Evolutionary conservation across 2,888 invertebrate genomes (phyloP).

Genomic region (Dryobotodes eremita): DNA sequence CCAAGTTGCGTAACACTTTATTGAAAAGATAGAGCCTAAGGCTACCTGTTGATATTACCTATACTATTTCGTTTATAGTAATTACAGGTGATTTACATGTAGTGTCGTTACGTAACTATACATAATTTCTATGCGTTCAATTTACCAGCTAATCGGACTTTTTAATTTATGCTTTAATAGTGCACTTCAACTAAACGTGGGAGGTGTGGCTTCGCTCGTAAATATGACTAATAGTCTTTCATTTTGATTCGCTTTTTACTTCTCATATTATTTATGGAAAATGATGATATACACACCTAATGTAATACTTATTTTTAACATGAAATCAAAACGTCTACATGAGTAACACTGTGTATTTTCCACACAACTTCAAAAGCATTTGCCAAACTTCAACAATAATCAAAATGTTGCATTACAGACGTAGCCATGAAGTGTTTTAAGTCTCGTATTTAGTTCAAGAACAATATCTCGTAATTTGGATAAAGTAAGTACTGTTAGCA

Average conservation of each 20-base stretch:
- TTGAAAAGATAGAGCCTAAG: constrained; percentile 66
- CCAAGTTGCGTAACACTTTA: constrained; percentile 60
- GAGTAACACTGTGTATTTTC: constrained; percentile 2
- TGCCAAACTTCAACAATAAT: constrained; percentile 33
- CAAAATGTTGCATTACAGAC: constrained; percentile 27
- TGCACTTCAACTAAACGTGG: constrained; percentile 70
- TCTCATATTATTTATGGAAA: constrained; percentile 47
- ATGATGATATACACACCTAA: constrained; percentile 33
- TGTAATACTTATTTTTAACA: constrained; percentile 23
- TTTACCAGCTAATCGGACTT: constrained; percentile 73
- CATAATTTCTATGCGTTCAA: constrained; percentile 74
- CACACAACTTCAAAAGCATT: constrained; percentile 15
- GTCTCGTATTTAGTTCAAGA: constrained; percentile 61
- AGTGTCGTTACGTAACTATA: constrained; percentile 73
- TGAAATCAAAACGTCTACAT: neutral
- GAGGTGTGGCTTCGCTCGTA: constrained; percentile 68
- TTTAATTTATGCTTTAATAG: constrained; percentile 77
- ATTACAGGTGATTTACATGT: constrained; percentile 74
- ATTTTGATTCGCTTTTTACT: constrained; percentile 58
- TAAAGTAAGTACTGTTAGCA: constrained; percentile 52
- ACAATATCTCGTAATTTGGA: constrained; percentile 52
- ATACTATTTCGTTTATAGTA: constrained; percentile 66
- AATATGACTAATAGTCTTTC: constrained; percentile 67
- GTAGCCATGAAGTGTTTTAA: constrained; percentile 50
- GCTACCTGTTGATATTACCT: constrained; percentile 66